Percentiles rank a stretch among this genome's conserved stretches.
Conservation (phyloP, 2,113 vertebrate species). For the Nicator chloris region DNA sequence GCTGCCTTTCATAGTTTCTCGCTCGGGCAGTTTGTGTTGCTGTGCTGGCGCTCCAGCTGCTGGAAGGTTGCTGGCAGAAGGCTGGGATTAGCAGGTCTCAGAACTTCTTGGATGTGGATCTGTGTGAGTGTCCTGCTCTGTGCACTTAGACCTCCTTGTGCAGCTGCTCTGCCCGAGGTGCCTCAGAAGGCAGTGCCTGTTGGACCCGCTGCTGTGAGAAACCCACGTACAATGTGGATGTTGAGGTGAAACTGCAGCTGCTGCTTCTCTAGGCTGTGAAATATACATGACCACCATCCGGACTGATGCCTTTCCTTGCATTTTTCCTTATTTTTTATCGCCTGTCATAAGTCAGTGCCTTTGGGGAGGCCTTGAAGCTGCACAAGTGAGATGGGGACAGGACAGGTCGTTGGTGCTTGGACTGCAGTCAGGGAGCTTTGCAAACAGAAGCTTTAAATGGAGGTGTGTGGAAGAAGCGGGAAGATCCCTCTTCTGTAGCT, state of each 20-base stretch:
- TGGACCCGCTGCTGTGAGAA: rapidly evolving
- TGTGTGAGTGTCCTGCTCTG: not conserved
- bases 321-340: not conserved
- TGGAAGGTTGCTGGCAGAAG: not conserved
- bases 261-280: not conserved
- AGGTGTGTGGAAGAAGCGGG: not conserved
- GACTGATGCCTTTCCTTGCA: not conserved
- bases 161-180: not conserved
- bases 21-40: not conserved
- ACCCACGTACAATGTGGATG: rapidly evolving
- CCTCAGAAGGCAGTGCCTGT: rapidly evolving
- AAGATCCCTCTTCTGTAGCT: not conserved
- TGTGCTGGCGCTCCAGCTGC: not conserved
- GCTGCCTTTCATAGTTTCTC: not conserved
- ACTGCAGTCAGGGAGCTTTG: not conserved
- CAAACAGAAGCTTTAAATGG: not conserved
- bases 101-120: rapidly evolving
- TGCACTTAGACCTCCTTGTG: not conserved
- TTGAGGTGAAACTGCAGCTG: not conserved
- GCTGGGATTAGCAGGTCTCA: not conserved
- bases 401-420: rapidly evolving
- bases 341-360: not conserved
- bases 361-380: not conserved
- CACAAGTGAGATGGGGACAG: rapidly evolving
- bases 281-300: not conserved